phyloP scores from a whole-genome alignment of 92 coral and sea anemone genomes.

The Pocillopora grandis region DNA sequence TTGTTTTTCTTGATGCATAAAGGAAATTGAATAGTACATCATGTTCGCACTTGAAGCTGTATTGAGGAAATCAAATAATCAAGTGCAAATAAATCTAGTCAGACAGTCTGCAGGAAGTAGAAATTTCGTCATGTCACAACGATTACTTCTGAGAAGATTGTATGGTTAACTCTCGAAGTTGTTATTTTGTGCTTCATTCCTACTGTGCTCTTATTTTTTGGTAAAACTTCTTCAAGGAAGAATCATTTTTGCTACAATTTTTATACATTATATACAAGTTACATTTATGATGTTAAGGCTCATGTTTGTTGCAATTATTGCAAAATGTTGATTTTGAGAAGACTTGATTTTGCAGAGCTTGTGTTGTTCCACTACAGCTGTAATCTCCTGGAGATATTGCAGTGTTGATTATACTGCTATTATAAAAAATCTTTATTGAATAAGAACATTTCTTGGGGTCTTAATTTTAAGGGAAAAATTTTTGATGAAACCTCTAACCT shows the following conservation, averaged over 20 bases:
- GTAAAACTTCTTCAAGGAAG: not conserved
- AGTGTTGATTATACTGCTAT: too few relatives aligned
- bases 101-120: not conserved
- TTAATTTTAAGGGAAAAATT: too few relatives aligned
- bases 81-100: conserved; percentile 1
- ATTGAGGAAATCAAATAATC: not conserved
- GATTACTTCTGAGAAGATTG: not conserved
- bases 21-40: not conserved
- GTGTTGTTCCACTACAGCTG: too few relatives aligned
- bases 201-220: not conserved
- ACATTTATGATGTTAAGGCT: too few relatives aligned
- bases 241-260: not conserved
- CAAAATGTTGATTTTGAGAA: too few relatives aligned
- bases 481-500: too few relatives aligned
- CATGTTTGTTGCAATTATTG: too few relatives aligned
- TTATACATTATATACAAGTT: not conserved
- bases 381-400: too few relatives aligned
- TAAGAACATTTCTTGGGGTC: too few relatives aligned
- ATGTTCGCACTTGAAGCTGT: not conserved
- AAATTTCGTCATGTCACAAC: not conserved
- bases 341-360: too few relatives aligned
- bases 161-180: not conserved
- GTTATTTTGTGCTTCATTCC: not conserved
- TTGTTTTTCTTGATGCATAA: not conserved
- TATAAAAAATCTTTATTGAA: too few relatives aligned